phyloP scores from a whole-genome alignment of 2,888 invertebrate genomes.

The Drosophila paranaensis region DNA sequence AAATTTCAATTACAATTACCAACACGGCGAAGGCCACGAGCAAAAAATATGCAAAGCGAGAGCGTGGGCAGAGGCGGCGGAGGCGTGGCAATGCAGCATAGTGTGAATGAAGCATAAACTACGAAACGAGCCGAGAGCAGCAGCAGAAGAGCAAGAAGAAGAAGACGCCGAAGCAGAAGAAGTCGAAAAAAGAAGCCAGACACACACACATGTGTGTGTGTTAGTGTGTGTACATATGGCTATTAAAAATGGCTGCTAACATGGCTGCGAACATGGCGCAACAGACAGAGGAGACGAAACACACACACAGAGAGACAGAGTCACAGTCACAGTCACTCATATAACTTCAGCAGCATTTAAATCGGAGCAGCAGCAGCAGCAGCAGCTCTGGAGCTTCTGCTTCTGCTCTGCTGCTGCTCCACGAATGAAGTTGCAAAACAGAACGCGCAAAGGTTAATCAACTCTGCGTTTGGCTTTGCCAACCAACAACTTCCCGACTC shows the following conservation, averaged over 20 bases:
- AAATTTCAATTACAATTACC: slow-evolving; percentile 82
- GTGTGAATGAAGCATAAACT: slow-evolving; percentile 59
- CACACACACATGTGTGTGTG: slow-evolving; percentile 11
- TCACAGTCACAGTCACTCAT: no score
- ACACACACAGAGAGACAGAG: slow-evolving; percentile 14
- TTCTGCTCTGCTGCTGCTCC: slow-evolving; percentile 44
- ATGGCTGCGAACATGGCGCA: slow-evolving; percentile 66
- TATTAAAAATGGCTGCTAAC: slow-evolving; percentile 81
- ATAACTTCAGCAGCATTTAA: slow-evolving; percentile 67
- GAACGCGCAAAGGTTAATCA: slow-evolving; percentile 83
- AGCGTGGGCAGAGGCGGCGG: slow-evolving; percentile 10
- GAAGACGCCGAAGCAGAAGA: slow-evolving; percentile 14
- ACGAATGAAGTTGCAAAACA: slow-evolving; percentile 81
- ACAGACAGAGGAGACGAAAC: slow-evolving; percentile 64
- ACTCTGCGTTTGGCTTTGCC: slow-evolving; percentile 74
- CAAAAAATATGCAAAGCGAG: slow-evolving; percentile 14
- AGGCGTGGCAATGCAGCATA: slow-evolving; percentile 52
- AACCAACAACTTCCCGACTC: slow-evolving; percentile 55
- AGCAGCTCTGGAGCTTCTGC: slow-evolving; percentile 28
- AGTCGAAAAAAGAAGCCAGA: slow-evolving; percentile 24
- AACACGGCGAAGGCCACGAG: slow-evolving; percentile 36
- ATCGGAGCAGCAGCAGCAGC: slow-evolving; percentile 69
- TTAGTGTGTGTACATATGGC: slow-evolving; percentile 45
- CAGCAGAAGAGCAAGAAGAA: slow-evolving; percentile 2
- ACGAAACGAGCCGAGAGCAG: slow-evolving; percentile 12